Percentiles rank a stretch among this genome's conserved stretches.
Conservation (phyloP, 1,140 invertebrate genomes). For the Formica selysi region DNA sequence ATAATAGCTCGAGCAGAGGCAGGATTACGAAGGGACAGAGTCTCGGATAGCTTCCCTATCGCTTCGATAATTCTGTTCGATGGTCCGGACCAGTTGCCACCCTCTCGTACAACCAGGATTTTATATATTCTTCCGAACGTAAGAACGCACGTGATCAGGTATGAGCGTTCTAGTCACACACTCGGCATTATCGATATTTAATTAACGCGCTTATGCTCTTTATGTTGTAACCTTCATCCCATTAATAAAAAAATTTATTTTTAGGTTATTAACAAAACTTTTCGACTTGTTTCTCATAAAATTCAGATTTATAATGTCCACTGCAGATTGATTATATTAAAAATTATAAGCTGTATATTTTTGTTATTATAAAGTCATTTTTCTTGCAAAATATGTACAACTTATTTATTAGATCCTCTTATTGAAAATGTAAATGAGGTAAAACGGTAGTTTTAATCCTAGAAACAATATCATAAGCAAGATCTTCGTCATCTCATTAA, state of each 20-base stretch:
- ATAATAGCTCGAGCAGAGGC: constrained; percentile 73
- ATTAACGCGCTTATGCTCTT: constrained; percentile 9
- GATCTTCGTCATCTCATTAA: constrained; percentile 59
- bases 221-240: constrained; percentile 1
- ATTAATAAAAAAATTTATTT: neutral
- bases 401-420: neutral
- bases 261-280: neutral
- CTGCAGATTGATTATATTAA: neutral
- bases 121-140: constrained; percentile 42
- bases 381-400: neutral
- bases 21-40: constrained; percentile 74
- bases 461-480: constrained; percentile 12
- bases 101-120: constrained; percentile 45
- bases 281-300: neutral
- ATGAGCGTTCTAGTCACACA: constrained; percentile 4
- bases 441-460: neutral
- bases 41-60: constrained; percentile 71
- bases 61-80: constrained; percentile 76
- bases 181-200: constrained; percentile 19
- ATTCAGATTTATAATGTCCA: neutral
- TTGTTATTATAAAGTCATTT: no score
- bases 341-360: neutral
- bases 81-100: constrained; percentile 72
- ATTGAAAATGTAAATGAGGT: neutral
- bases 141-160: constrained; percentile 18